phyloP scores from a whole-genome alignment of 2,113 vertebrate species.

The Phylloscopus trochiloides region DNA sequence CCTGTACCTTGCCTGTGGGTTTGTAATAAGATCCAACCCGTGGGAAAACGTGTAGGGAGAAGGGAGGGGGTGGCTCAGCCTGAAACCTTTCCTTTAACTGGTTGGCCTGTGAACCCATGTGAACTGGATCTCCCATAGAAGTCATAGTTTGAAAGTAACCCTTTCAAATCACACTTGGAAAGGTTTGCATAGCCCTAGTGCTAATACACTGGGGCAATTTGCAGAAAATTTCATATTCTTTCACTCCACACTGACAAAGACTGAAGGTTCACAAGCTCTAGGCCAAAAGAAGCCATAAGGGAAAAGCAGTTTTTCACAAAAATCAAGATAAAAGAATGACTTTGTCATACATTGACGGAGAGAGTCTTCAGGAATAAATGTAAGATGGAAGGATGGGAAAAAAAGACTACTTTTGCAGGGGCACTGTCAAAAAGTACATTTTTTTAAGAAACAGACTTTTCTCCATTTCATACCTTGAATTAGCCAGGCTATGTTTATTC shows the following conservation, averaged over 20 bases:
- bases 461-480: neutral
- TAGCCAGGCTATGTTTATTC: neutral
- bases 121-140: conserved; percentile 11
- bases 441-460: neutral
- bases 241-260: conserved; percentile 20
- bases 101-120: conserved; percentile 44
- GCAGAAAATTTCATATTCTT: conserved; percentile 23
- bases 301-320: conserved; percentile 35
- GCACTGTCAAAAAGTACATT: neutral
- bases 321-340: conserved; percentile 21
- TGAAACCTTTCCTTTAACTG: conserved; percentile 40
- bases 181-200: neutral
- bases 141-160: conserved; percentile 20
- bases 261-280: conserved; percentile 19
- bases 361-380: neutral
- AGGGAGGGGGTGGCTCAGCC: neutral
- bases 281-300: conserved; percentile 2
- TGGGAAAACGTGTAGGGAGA: neutral
- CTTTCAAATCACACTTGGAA: conserved; percentile 54
- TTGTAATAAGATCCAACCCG: conserved; percentile 49
- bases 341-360: neutral
- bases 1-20: conserved; percentile 51
- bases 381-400: neutral
- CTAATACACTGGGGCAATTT: conserved; percentile 28
- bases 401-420: neutral